Percentiles rank a stretch among this genome's conserved stretches.
phyloP scores from a whole-genome alignment of 2,888 invertebrate genomes.

The Lepetodrilus schrolli region DNA sequence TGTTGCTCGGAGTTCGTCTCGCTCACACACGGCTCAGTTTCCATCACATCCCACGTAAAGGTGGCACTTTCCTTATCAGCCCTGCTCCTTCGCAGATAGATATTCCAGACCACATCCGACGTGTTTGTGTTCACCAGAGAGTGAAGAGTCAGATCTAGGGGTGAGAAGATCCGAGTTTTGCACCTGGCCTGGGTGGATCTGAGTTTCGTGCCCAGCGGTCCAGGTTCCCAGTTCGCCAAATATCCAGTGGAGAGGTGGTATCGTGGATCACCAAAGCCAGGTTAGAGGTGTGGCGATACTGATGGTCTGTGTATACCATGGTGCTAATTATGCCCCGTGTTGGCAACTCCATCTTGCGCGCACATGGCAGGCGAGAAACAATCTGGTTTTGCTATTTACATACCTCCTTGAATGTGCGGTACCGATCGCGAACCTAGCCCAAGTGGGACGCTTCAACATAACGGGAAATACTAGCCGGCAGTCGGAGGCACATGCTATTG shows the following conservation, averaged over 20 bases:
- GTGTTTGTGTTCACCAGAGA: not conserved
- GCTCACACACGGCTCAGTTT: constrained; percentile 15
- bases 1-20: not conserved
- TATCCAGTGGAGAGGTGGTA: not conserved
- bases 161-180: not conserved
- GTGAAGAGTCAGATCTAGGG: not conserved
- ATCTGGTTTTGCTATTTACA: constrained; percentile 21
- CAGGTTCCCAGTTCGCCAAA: not conserved
- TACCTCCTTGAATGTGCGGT: constrained; percentile 26
- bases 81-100: constrained; percentile 2
- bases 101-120: constrained; percentile 4
- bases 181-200: not conserved
- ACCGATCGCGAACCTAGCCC: constrained; percentile 15
- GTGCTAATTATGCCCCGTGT: constrained; percentile 28
- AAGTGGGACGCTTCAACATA: constrained; percentile 18
- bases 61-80: constrained; percentile 17
- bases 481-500: constrained; percentile 18
- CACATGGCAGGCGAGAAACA: constrained; percentile 30
- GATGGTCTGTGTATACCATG: constrained; percentile 18
- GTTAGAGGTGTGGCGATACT: constrained; percentile 14
- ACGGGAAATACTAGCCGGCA: constrained; percentile 22
- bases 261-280: not conserved
- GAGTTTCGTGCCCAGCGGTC: not conserved
- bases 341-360: constrained; percentile 27
- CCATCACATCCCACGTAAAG: constrained; percentile 4